Conservation (phyloP, 2,888 invertebrate species). For the Eristalinus aeneus region DNA sequence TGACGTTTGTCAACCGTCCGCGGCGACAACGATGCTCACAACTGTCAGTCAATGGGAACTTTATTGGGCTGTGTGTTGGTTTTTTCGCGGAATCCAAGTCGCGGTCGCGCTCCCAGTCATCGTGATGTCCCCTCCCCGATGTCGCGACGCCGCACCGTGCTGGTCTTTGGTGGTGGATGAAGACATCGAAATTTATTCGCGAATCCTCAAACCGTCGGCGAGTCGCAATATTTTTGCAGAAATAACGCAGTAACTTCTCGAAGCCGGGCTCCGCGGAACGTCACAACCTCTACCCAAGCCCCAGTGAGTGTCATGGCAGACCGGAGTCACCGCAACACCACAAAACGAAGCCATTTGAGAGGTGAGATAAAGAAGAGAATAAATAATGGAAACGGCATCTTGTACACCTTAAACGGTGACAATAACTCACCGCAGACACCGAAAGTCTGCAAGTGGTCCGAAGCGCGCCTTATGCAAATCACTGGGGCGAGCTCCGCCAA, state of each 20-base stretch:
- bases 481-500: conserved; percentile 41
- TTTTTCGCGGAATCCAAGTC: conserved; percentile 56
- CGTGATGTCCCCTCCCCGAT: background rate
- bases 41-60: conserved; percentile 66
- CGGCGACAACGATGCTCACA: conserved; percentile 41
- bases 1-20: conserved; percentile 62
- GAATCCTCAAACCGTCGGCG: conserved; percentile 60
- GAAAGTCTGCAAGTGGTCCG: conserved; percentile 65
- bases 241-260: conserved; percentile 66
- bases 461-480: conserved; percentile 59
- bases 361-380: conserved; percentile 65
- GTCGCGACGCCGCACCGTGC: background rate
- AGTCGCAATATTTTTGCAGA: conserved; percentile 61
- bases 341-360: conserved; percentile 70
- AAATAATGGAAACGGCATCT: conserved; percentile 71
- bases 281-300: background rate
- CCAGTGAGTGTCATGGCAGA: conserved; percentile 25
- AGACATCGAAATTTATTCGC: conserved; percentile 70
- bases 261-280: background rate
- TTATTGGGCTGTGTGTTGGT: conserved; percentile 55
- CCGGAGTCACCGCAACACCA: conserved; percentile 31
- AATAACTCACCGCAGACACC: conserved; percentile 70
- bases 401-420: conserved; percentile 71
- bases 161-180: conserved; percentile 48
- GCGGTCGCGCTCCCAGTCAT: background rate